Conservation (phyloP, 2,113 vertebrate genomes). For the Monopterus albus region DNA sequence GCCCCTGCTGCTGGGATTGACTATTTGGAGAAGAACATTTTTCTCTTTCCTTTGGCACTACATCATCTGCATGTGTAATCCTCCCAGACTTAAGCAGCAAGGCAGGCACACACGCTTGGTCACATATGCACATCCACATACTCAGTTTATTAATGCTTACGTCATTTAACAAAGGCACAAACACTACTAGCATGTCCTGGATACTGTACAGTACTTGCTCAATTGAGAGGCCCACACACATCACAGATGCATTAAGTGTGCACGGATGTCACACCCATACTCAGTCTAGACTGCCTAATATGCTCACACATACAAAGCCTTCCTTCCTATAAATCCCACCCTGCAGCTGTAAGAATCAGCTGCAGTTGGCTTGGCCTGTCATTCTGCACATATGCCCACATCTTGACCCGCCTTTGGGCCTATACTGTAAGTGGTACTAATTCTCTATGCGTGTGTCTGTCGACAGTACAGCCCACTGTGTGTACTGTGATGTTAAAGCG, state of each 20-base stretch:
- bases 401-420: conserved; percentile 22
- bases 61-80: conserved; percentile 50
- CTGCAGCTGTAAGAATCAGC: conserved; percentile 50
- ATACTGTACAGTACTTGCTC: too few relatives aligned
- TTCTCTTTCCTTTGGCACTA: conserved; percentile 24
- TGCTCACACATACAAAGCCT: conserved; percentile 7
- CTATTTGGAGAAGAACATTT: conserved; percentile 3
- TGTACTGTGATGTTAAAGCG: conserved; percentile 29
- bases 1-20: background rate
- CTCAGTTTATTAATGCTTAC: background rate
- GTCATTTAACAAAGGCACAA: conserved; percentile 17
- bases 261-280: conserved; percentile 49
- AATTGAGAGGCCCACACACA: conserved; percentile 4
- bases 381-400: conserved; percentile 30
- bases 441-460: conserved; percentile 27
- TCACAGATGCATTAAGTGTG: conserved; percentile 26
- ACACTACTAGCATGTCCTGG: background rate
- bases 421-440: conserved; percentile 30
- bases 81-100: conserved; percentile 39
- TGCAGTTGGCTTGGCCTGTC: conserved; percentile 45
- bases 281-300: conserved; percentile 34
- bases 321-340: conserved; percentile 18
- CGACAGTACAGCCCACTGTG: conserved; percentile 14
- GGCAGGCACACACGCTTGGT: conserved; percentile 19
- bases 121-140: conserved; percentile 24